Evolutionary conservation across 2,113 vertebrate genomes (phyloP).

Genomic region (Brachyistius frenatus): DNA sequence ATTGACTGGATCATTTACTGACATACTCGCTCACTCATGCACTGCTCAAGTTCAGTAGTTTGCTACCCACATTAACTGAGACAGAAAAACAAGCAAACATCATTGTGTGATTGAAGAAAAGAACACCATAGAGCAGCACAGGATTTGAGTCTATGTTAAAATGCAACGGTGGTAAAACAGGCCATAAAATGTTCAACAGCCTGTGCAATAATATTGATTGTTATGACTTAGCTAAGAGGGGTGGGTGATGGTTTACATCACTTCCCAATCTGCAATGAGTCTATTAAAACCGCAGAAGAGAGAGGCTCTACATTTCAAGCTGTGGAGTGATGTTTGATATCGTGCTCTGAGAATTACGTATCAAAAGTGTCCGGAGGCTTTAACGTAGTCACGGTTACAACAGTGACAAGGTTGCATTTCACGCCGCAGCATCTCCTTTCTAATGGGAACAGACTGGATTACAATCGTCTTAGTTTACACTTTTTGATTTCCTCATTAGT

Average conservation of each 20-base stretch:
- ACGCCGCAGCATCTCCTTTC: no score
- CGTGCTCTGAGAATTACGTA: neutral
- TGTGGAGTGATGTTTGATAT: neutral
- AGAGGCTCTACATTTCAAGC: neutral
- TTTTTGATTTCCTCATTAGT: neutral
- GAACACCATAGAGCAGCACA: neutral
- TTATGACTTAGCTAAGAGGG: neutral
- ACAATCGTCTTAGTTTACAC: no score
- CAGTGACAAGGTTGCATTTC: no score
- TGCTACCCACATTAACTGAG: neutral
- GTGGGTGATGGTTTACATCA: neutral
- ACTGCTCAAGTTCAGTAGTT: slow-evolving; percentile 12
- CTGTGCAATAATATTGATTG: neutral
- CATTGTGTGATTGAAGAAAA: neutral
- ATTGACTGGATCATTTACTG: slow-evolving; percentile 17
- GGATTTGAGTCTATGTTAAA: neutral
- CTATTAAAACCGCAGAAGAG: neutral
- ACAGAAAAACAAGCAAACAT: neutral
- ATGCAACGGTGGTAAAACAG: slow-evolving; percentile 2
- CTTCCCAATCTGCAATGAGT: neutral
- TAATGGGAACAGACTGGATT: no score
- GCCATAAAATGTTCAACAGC: slow-evolving; percentile 1
- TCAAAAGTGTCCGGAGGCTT: neutral
- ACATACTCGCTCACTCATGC: slow-evolving; percentile 3
- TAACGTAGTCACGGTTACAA: neutral